phyloP scores from a whole-genome alignment of 1,140 invertebrate genomes.

The Triops longicaudatus region DNA sequence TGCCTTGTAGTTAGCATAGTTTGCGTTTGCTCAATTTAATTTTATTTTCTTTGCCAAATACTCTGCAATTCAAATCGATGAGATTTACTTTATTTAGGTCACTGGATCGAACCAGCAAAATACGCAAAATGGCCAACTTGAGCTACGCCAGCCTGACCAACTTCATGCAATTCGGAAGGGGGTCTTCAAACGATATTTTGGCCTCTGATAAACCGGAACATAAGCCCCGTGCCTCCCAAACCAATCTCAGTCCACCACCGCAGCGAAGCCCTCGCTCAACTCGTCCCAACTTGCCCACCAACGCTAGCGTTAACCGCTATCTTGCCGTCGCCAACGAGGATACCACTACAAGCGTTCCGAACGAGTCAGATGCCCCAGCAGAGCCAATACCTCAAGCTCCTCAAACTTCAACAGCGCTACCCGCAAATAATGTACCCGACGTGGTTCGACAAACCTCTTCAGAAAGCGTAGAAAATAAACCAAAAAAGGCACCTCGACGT shows the following conservation, averaged over 20 bases:
- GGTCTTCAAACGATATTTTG: background rate
- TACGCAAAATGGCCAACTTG: background rate
- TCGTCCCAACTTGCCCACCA: background rate
- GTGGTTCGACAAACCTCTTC: background rate
- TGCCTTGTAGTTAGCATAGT: no score
- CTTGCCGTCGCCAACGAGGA: background rate
- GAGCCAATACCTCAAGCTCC: no score
- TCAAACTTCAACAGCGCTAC: background rate
- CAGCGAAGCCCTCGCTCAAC: background rate
- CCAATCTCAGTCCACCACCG: background rate
- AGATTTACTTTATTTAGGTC: background rate
- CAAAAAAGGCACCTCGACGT: constrained; percentile 5
- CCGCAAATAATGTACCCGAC: background rate
- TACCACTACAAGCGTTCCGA: background rate
- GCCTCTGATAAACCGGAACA: background rate
- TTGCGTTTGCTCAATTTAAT: no score
- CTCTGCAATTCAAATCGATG: background rate
- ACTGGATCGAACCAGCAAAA: background rate
- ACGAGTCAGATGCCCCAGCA: background rate
- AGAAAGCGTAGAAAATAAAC: background rate
- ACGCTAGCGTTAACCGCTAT: background rate
- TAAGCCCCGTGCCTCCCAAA: background rate
- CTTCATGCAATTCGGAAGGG: background rate
- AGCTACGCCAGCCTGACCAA: background rate
- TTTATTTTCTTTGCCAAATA: no score